These are phyloP conservation scores for Electrophaes corylata DNA, from an alignment of 2,888 invertebrate species.

Conservation along the genomic window DNA sequence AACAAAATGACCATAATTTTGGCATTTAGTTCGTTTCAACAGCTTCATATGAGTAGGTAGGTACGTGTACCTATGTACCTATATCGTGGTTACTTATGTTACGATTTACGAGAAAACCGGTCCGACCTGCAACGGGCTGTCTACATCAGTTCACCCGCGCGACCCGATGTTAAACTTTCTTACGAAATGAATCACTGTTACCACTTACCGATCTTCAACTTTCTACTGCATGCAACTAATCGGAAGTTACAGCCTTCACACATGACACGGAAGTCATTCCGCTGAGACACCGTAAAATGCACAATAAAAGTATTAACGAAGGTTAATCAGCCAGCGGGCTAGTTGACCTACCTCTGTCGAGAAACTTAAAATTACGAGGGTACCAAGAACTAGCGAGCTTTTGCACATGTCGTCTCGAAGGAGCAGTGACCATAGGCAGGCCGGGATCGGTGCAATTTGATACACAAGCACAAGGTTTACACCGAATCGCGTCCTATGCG, in stretches of 20 bases:
- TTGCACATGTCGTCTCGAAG: conserved; percentile 39
- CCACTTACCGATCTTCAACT: conserved; percentile 38
- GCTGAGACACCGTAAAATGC: conserved; percentile 25
- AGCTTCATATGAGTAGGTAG: too few species aligned
- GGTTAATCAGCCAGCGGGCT: conserved; percentile 17
- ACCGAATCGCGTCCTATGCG: conserved; percentile 83
- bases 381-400: conserved; percentile 19
- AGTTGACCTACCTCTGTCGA: conserved; percentile 38
- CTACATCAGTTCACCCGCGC: conserved; percentile 72
- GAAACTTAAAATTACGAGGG: conserved; percentile 32
- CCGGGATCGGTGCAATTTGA: conserved; percentile 85
- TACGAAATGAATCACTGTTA: conserved; percentile 67
- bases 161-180: conserved; percentile 68
- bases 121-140: conserved; percentile 61
- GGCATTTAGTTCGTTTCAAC: conserved; percentile 44
- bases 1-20: conserved; percentile 61
- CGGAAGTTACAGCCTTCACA: conserved; percentile 30
- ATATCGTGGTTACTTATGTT: conserved; percentile 41
- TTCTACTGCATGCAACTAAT: conserved; percentile 41
- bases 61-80: conserved; percentile 28
- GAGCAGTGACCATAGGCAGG: conserved; percentile 78
- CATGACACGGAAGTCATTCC: conserved; percentile 27
- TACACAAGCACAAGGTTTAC: conserved; percentile 78
- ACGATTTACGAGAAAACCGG: conserved; percentile 77
- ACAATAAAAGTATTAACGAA: conserved; percentile 28